Conservation (phyloP, 2,113 vertebrate genomes). For the Cyanocitta stelleri region DNA sequence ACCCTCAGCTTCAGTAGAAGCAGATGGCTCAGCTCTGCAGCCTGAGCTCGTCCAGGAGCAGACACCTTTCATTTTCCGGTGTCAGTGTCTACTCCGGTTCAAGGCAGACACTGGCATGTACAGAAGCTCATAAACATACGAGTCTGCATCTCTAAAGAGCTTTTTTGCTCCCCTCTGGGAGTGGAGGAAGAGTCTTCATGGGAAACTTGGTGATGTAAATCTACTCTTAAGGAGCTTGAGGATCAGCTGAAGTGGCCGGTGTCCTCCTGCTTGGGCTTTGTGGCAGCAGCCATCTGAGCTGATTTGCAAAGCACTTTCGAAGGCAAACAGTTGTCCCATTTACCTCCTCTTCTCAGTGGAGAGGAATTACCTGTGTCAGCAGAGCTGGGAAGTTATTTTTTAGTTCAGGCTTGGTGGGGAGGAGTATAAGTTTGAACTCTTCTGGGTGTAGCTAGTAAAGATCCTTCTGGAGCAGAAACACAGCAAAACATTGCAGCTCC, state of each 20-base stretch:
- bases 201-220: neutral
- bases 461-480: neutral
- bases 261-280: neutral
- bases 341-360: neutral
- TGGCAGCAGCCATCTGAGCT: neutral
- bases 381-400: neutral
- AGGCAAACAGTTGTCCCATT: neutral
- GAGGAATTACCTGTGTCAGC: conserved; percentile 34
- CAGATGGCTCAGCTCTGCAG: neutral
- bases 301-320: neutral
- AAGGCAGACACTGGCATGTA: neutral
- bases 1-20: neutral
- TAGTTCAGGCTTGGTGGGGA: neutral
- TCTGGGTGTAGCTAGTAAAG: neutral
- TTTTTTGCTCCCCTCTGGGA: neutral
- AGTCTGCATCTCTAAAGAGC: neutral
- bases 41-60: neutral
- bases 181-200: neutral
- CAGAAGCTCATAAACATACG: neutral
- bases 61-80: neutral
- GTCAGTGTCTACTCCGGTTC: neutral
- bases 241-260: neutral
- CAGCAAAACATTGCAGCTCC: neutral
- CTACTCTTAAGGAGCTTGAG: neutral
- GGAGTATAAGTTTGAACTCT: neutral